These are phyloP conservation scores for Crossocerus cetratus DNA, from an alignment of 2,888 invertebrate species.

Conservation along the genomic window DNA sequence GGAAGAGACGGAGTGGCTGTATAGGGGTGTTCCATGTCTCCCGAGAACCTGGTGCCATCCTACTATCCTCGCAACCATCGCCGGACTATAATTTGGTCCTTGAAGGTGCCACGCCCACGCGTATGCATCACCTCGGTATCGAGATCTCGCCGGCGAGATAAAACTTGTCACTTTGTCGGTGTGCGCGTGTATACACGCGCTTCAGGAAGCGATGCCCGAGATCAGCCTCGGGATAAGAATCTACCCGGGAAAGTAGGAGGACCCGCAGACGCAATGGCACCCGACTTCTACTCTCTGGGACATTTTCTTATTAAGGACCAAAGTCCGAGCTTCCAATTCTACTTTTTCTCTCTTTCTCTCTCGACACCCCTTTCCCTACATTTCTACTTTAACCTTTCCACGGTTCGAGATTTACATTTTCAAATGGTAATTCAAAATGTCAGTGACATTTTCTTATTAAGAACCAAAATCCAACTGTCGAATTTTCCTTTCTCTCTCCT, in stretches of 20 bases:
- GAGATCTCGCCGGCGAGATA: constrained; percentile 54
- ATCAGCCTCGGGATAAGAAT: constrained; percentile 53
- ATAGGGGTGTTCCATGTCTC: constrained; percentile 23
- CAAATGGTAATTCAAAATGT: background rate
- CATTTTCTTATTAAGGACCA: background rate
- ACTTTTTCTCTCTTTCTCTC: too few relatives aligned
- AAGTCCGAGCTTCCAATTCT: too few relatives aligned
- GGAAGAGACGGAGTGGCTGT: constrained; percentile 16
- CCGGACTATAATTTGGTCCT: constrained; percentile 64
- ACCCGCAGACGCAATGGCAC: constrained; percentile 36
- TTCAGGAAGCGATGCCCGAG: constrained; percentile 50
- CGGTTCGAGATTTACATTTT: too few relatives aligned
- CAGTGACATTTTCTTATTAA: background rate
- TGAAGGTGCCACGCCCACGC: constrained; percentile 64
- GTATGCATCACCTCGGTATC: constrained; percentile 63
- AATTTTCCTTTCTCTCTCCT: too few relatives aligned
- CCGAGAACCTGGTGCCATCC: constrained; percentile 34
- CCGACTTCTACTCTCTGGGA: constrained; percentile 10
- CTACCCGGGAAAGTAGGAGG: constrained; percentile 39
- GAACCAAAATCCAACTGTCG: too few relatives aligned
- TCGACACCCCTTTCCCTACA: too few relatives aligned
- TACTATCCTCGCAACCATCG: constrained; percentile 39
- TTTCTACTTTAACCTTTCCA: too few relatives aligned
- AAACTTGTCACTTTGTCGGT: constrained; percentile 68
- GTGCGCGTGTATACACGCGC: constrained; percentile 28